Conservation (phyloP, 2,113 vertebrate species). For the Carassius gibelio region DNA sequence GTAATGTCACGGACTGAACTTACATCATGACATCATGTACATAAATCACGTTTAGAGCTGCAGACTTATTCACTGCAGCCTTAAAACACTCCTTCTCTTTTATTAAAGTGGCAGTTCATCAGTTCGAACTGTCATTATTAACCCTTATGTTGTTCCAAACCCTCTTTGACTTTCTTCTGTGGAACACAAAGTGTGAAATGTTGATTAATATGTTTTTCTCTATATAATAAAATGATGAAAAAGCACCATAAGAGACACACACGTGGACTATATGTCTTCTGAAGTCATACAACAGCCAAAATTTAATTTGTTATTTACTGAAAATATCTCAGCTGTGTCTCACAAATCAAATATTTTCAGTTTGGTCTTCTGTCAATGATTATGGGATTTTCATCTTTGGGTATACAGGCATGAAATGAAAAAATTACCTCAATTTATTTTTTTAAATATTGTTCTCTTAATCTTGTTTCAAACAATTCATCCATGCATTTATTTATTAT, state of each 20-base stretch:
- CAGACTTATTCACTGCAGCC: neutral
- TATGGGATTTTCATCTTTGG: neutral
- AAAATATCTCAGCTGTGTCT: neutral
- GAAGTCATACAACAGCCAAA: neutral
- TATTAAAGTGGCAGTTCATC: neutral
- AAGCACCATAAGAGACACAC: neutral
- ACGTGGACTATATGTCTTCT: neutral
- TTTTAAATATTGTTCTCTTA: neutral
- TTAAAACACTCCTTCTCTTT: neutral
- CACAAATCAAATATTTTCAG: neutral
- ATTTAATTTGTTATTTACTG: neutral
- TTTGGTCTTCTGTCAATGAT: neutral
- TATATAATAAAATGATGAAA: neutral
- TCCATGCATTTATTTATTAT: neutral
- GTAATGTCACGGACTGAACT: neutral
- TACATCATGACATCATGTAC: constrained; percentile 9
- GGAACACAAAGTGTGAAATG: neutral
- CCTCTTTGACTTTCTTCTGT: neutral
- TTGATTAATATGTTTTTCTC: neutral
- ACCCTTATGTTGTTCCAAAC: no score
- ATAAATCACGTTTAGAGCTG: constrained; percentile 2
- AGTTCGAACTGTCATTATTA: no score
- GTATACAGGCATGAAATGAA: neutral
- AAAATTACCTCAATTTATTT: neutral
- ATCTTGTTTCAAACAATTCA: neutral